A percentile compares a stretch with the other conserved stretches of the same genome.
Conservation (phyloP, 1,140 invertebrate genomes). For the Adoxophyes honmai region DNA sequence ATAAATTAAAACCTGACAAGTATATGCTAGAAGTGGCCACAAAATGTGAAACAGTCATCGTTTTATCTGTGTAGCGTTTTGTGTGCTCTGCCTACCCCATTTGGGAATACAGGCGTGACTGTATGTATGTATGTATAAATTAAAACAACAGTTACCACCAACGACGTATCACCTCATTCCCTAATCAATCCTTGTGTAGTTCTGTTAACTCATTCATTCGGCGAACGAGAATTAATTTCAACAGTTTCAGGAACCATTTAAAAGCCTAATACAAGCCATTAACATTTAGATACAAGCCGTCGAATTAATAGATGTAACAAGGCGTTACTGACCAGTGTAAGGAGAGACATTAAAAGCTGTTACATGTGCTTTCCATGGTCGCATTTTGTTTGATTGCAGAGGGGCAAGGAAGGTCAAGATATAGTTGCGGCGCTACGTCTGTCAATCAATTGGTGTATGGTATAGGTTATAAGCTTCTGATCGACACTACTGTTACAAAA, state of each 20-base stretch:
- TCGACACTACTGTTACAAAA: too few species aligned
- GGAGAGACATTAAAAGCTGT: conserved; percentile 17
- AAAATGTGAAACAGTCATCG: too few species aligned
- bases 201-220: conserved; percentile 16
- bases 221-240: conserved; percentile 36
- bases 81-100: too few species aligned
- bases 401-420: conserved; percentile 28
- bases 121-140: too few species aligned
- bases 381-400: conserved; percentile 2
- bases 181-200: conserved; percentile 1
- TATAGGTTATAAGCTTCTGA: conserved; percentile 34
- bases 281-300: conserved; percentile 46
- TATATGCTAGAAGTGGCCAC: too few species aligned
- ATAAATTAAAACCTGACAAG: too few species aligned
- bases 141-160: not conserved
- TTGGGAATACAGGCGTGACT: too few species aligned
- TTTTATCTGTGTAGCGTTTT: too few species aligned
- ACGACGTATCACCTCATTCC: not conserved
- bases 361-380: not conserved
- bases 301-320: conserved; percentile 57
- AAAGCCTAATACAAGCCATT: conserved; percentile 49
- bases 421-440: conserved; percentile 46
- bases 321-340: conserved; percentile 31
- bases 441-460: conserved; percentile 43
- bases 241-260: conserved; percentile 61